Evolutionary conservation across 2,797 vertebrate genomes (phyloP).

Genomic region (Adrianichthys oophorus): DNA sequence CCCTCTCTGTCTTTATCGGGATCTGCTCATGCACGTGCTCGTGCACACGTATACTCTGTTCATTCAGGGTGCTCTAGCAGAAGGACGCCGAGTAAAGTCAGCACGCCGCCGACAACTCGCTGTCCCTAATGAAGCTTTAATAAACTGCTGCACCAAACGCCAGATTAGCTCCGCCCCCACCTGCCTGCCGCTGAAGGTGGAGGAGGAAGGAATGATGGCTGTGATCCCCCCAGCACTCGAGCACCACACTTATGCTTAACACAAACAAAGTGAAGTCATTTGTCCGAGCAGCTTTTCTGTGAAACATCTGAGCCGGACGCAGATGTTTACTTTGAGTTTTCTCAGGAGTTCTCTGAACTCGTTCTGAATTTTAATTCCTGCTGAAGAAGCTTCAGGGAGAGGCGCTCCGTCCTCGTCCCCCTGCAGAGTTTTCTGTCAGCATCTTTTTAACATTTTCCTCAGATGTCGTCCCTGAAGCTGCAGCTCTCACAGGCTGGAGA

Average conservation of each 20-base stretch:
- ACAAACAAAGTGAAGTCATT: conserved; percentile 2
- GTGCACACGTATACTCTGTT: conserved; percentile 16
- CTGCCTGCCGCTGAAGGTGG: conserved; percentile 49
- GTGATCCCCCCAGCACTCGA: conserved; percentile 52
- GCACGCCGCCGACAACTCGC: conserved; percentile 64
- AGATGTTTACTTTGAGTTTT: background rate
- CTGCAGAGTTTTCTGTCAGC: background rate
- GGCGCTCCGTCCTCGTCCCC: background rate
- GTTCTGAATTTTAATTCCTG: background rate
- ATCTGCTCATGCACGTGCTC: background rate
- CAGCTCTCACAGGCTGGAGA: background rate
- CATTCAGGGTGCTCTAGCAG: conserved; percentile 25
- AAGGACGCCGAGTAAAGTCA: conserved; percentile 56
- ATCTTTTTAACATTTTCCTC: background rate
- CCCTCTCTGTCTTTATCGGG: too few species aligned
- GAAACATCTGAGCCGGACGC: background rate
- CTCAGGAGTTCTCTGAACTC: background rate
- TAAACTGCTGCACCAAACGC: conserved; percentile 68
- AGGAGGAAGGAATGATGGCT: conserved; percentile 47
- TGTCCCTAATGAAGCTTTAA: conserved; percentile 76
- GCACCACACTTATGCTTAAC: background rate
- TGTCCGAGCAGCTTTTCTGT: conserved; percentile 2
- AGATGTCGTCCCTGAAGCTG: background rate
- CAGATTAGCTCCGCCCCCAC: conserved; percentile 54
- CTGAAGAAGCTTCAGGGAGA: background rate